Evolutionary conservation across 2,888 invertebrate species (phyloP).

Genomic region (Coremacera marginata): DNA sequence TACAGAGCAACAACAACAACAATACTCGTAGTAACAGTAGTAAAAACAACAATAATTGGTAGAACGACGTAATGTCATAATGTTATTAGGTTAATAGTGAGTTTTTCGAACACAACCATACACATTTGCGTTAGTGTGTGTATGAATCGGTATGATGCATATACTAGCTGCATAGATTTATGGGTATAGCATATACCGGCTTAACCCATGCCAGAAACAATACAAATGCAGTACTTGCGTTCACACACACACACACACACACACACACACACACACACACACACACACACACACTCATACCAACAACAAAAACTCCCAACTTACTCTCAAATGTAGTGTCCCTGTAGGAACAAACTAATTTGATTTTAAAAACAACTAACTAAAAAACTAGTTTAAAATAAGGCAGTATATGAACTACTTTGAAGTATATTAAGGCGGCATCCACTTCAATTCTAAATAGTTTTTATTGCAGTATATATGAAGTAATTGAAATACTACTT

Average conservation of each 20-base stretch:
- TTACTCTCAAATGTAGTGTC: neutral
- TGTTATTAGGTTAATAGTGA: conserved; percentile 45
- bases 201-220: neutral
- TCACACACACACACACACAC: neutral
- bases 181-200: neutral
- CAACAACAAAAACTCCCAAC: neutral
- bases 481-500: too few species aligned
- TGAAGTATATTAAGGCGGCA: too few species aligned
- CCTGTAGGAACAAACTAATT: too few species aligned
- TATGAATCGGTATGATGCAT: neutral
- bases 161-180: neutral
- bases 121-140: neutral
- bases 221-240: too few species aligned
- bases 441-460: too few species aligned
- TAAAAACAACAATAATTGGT: conserved; percentile 4
- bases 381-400: too few species aligned
- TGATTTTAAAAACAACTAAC: too few species aligned
- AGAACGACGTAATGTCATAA: conserved; percentile 42
- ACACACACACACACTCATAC: neutral
- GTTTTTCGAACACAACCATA: neutral
- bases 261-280: neutral
- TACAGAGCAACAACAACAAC: neutral
- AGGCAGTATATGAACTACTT: too few species aligned
- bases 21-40: neutral
- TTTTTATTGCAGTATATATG: too few species aligned